Evolutionary conservation across 2,113 vertebrate species (phyloP).

Genomic region (Dromas ardeola): DNA sequence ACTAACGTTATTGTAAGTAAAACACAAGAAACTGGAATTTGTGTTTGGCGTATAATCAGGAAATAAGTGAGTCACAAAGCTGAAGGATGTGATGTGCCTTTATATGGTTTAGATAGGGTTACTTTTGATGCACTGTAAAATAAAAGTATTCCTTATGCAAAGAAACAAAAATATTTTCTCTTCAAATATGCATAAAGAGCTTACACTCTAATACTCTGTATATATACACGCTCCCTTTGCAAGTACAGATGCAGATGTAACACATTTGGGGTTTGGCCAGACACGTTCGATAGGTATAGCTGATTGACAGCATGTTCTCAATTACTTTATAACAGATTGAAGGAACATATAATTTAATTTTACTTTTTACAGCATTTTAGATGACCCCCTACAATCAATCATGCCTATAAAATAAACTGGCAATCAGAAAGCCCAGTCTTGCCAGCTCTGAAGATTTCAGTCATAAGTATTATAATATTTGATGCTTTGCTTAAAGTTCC

Average conservation of each 20-base stretch:
- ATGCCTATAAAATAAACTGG: not conserved
- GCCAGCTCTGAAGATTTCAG: not conserved
- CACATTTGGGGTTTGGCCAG: not conserved
- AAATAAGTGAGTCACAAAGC: slow-evolving; percentile 52
- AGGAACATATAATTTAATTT: not conserved
- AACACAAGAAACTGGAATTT: slow-evolving; percentile 65
- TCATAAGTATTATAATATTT: not conserved
- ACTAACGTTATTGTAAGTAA: slow-evolving; percentile 71
- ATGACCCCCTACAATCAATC: not conserved
- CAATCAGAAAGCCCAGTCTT: not conserved
- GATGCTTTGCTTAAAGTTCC: not conserved
- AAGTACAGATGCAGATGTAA: not conserved
- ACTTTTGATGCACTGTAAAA: slow-evolving; percentile 35
- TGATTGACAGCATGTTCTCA: not conserved
- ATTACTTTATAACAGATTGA: not conserved
- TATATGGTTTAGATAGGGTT: slow-evolving; percentile 60
- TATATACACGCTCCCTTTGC: not conserved
- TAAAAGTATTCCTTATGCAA: slow-evolving; percentile 24
- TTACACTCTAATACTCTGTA: not conserved
- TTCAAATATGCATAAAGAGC: not conserved
- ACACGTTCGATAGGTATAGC: not conserved
- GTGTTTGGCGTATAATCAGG: slow-evolving; percentile 55
- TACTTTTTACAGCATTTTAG: not conserved
- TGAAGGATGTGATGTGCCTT: slow-evolving; percentile 53
- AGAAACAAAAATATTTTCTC: slow-evolving; percentile 8